Percentiles rank a stretch among this genome's conserved stretches.
Evolutionary conservation across 92 coral and sea anemone species (phyloP).

Genomic region (Porites cylindrica): DNA sequence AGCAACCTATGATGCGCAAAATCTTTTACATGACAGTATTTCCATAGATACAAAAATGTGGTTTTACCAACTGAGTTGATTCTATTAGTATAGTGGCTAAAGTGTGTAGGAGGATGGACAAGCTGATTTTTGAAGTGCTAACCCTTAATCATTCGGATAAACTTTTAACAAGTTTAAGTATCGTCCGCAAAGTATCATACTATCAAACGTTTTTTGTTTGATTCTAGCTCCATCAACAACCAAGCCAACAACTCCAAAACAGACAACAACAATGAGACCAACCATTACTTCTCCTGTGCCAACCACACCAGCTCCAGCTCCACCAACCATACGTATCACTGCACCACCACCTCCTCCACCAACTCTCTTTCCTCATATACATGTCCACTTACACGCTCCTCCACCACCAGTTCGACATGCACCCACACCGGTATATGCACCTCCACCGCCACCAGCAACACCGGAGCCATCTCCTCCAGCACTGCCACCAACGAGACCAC

Average conservation of each 20-base stretch:
- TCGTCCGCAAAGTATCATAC: neutral
- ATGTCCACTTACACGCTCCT: conserved; percentile 10
- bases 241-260: conserved; percentile 18
- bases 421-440: conserved; percentile 14
- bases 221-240: conserved; percentile 40
- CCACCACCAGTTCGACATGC: conserved; percentile 23
- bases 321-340: conserved; percentile 7
- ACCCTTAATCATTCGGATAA: too few species aligned
- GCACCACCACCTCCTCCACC: conserved; percentile 5
- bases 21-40: too few species aligned
- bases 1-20: too few species aligned
- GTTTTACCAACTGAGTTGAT: too few species aligned
- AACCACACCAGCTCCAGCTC: conserved; percentile 14
- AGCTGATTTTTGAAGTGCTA: too few species aligned
- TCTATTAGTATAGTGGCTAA: too few species aligned
- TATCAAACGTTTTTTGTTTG: neutral
- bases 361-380: conserved; percentile 4
- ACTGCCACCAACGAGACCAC: conserved; percentile 13
- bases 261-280: neutral
- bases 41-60: too few species aligned
- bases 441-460: conserved; percentile 34
- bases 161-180: too few species aligned
- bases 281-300: conserved; percentile 8
- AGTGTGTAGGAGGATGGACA: too few species aligned
- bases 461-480: conserved; percentile 41